Evolutionary conservation across 2,888 invertebrate genomes (phyloP).

Genomic region (Microplitis deprimator): DNA sequence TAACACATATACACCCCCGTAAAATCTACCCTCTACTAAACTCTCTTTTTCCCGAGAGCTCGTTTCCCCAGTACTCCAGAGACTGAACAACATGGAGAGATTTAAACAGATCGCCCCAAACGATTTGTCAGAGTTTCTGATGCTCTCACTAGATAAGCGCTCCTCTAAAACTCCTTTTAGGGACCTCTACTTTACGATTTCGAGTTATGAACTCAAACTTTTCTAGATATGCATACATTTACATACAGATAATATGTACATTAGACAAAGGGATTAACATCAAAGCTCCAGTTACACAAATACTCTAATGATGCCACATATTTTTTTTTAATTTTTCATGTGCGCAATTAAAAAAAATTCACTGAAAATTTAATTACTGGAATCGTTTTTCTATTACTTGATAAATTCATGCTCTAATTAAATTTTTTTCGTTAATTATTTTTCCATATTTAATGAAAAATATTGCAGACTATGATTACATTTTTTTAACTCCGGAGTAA

Average conservation of each 20-base stretch:
- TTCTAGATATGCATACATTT: neutral
- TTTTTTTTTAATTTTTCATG: no score
- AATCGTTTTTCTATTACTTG: no score
- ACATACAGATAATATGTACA: neutral
- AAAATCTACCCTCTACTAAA: neutral
- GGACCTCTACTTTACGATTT: conserved; percentile 18
- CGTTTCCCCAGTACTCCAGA: conserved; percentile 9
- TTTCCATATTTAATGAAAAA: no score
- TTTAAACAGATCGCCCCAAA: conserved; percentile 15
- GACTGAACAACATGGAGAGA: conserved; percentile 20
- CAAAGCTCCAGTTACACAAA: no score
- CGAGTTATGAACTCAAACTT: conserved; percentile 30
- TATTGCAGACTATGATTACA: neutral
- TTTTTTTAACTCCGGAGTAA: neutral
- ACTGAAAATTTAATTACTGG: no score
- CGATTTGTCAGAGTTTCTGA: conserved; percentile 13
- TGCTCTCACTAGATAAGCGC: conserved; percentile 1
- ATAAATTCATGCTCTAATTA: no score
- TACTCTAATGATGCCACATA: no score
- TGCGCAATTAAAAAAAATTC: no score
- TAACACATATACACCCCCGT: neutral
- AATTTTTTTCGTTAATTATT: no score
- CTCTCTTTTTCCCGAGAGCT: conserved; percentile 8
- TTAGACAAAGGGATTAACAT: no score
- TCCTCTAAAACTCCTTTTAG: conserved; percentile 28